Base-by-base conservation (phyloP, 2,797 vertebrate genomes). In the Hoplostethus mediterraneus region DNA sequence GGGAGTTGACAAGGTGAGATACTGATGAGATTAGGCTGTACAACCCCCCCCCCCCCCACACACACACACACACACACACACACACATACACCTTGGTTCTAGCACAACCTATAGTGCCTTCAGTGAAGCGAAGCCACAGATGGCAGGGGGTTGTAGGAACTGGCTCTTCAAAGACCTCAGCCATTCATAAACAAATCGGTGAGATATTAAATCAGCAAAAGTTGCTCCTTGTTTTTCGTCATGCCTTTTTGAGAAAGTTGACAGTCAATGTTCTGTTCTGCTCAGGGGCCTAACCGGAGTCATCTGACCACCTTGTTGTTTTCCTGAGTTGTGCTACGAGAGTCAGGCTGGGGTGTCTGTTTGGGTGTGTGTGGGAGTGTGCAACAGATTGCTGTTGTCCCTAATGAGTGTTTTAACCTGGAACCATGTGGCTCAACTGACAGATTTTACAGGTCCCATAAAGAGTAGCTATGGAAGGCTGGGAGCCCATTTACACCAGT, bases 231-330 rank as follows among this genome's bases (percentile, higher is more conserved):
- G 3, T 63, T 77, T 75, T 58, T 45, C 61, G 53, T 49, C 17
- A 45, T 16, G 14, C 25, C 40, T 56, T 73, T 85, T 80, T 83
- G 61, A 57, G 65, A 77, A 75, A 74, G 3, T 28, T 31, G 71
- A 59, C 81, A 79, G 67, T 83, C 47, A 47, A 58, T 62, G 65
- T 82, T 79, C 47, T 72, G 63, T 80, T 85, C 56, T 71, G 55
- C 68, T 86, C 52, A 51, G 74, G 75, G 75, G 77, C 59, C 81
- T 78, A 81, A 87, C 83, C 47, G 57, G 48, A 85, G 85, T 91
- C 90, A 86, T 87, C 89, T 86, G 86, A 91, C 87, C 81, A 73
- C 44, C 64, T 81, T 88, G 82, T 90, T 86, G 90, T 51, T 89
- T 76, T 73, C 77, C 52, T 63, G 71, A 75, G 72, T 79, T 79